Evolutionary conservation across 2,888 invertebrate species (phyloP).

Genomic region (Nephrocerus scutellatus): DNA sequence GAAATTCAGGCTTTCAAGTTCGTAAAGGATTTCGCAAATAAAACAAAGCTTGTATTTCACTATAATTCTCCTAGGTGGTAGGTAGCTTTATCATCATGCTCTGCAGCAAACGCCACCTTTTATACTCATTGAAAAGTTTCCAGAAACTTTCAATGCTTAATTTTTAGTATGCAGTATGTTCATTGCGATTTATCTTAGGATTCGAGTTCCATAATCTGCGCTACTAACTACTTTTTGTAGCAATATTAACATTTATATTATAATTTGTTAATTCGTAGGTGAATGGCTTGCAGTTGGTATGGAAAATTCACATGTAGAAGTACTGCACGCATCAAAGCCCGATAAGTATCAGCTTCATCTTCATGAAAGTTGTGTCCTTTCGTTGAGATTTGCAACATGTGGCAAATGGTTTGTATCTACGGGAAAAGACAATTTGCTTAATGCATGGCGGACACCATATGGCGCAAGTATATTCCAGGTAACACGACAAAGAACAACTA

Average conservation of each 20-base stretch:
- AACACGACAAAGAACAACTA: constrained; percentile 21
- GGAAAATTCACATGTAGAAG: constrained; percentile 97
- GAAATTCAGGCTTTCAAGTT: neutral
- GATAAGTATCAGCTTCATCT: constrained; percentile 94
- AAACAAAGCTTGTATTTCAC: neutral
- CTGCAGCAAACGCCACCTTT: too few species aligned
- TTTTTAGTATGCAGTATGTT: too few species aligned
- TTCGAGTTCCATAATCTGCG: too few species aligned
- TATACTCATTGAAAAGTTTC: too few species aligned
- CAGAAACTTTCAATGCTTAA: too few species aligned
- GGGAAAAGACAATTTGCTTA: constrained; percentile 95
- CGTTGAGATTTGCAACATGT: constrained; percentile 87
- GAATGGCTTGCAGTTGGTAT: constrained; percentile 98
- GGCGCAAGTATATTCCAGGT: constrained; percentile 98
- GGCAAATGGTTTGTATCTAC: constrained; percentile 99
- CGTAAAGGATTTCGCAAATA: too few species aligned
- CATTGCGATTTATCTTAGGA: too few species aligned
- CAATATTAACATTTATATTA: too few species aligned
- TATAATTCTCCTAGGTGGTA: too few species aligned
- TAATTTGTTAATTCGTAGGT: constrained; percentile 47
- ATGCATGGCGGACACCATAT: constrained; percentile 97
- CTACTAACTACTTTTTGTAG: too few species aligned
- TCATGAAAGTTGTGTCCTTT: constrained; percentile 95
- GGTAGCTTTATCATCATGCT: too few species aligned
- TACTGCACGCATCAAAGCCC: constrained; percentile 79